These are phyloP conservation scores for Noctua janthe DNA, from an alignment of 2,888 invertebrate species.

Conservation along the genomic window DNA sequence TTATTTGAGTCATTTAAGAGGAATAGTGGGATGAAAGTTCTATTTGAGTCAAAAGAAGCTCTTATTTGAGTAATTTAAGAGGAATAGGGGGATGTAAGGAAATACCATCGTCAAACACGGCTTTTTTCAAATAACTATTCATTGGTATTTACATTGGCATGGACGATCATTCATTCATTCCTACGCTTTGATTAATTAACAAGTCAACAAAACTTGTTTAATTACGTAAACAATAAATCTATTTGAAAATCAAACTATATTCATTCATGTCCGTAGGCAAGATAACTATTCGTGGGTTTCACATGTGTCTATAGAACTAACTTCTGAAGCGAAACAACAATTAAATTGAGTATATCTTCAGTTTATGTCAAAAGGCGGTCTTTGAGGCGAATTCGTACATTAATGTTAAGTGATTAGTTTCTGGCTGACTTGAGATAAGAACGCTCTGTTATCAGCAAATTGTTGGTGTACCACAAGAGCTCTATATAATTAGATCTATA, in stretches of 20 bases:
- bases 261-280: conserved; percentile 3
- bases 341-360: conserved; percentile 21
- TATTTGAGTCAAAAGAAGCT: too few species aligned
- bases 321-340: conserved; percentile 21
- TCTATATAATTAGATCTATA: background rate
- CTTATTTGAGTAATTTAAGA: too few species aligned
- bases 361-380: conserved; percentile 24
- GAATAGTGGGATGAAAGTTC: background rate
- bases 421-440: background rate
- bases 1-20: too few species aligned
- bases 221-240: conserved; percentile 1
- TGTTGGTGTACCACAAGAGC: background rate
- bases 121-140: background rate
- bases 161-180: background rate
- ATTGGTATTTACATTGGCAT: background rate
- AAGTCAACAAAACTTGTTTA: background rate
- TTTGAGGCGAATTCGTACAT: background rate
- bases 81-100: background rate
- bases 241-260: conserved; percentile 5
- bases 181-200: background rate
- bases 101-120: background rate
- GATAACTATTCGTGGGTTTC: conserved; percentile 2
- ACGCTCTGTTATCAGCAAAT: background rate
- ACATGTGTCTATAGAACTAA: conserved; percentile 18
- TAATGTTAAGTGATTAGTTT: conserved; percentile 26